phyloP scores from a whole-genome alignment of 2,888 invertebrate genomes.

The Trissonchulus latispiculum region DNA sequence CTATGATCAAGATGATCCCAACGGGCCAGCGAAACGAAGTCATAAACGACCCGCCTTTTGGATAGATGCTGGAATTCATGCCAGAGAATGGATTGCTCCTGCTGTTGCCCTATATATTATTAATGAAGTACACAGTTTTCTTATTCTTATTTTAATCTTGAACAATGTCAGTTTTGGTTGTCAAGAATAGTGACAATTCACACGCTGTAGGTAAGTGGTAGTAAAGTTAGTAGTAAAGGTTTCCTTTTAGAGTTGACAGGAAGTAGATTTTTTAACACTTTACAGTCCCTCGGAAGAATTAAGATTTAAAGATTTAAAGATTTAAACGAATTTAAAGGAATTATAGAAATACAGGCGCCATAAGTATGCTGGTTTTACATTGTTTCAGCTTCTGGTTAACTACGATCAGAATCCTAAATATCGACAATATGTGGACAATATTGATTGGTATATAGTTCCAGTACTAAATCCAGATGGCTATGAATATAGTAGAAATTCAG shows the following conservation, averaged over 20 bases:
- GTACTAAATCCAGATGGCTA: slow-evolving; percentile 2
- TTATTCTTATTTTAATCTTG: too few relatives aligned
- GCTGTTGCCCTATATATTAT: slow-evolving; percentile 42
- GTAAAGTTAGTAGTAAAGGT: too few relatives aligned
- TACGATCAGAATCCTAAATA: slow-evolving; percentile 10
- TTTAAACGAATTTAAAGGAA: too few relatives aligned
- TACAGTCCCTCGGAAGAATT: too few relatives aligned
- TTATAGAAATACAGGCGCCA: too few relatives aligned
- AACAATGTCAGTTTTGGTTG: too few relatives aligned
- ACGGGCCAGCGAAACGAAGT: neutral
- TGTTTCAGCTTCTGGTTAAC: slow-evolving; percentile 11
- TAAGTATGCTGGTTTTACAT: too few relatives aligned
- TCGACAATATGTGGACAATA: slow-evolving; percentile 11
- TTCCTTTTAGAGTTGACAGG: too few relatives aligned
- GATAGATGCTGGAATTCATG: slow-evolving; percentile 42
- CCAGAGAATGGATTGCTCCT: slow-evolving; percentile 41
- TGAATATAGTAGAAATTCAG: slow-evolving; percentile 15
- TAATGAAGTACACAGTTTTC: slow-evolving; percentile 39
- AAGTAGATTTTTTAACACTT: too few relatives aligned
- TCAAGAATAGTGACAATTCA: too few relatives aligned
- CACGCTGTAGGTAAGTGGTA: too few relatives aligned
- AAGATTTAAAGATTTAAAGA: too few relatives aligned
- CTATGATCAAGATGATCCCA: neutral
- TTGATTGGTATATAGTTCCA: slow-evolving; percentile 19
- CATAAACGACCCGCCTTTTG: slow-evolving; percentile 33